Evolutionary conservation across 2,113 vertebrate genomes (phyloP), one percentile per base, ranked within the genome.

Genomic region (Chascanopsetta lugubris): DNA sequence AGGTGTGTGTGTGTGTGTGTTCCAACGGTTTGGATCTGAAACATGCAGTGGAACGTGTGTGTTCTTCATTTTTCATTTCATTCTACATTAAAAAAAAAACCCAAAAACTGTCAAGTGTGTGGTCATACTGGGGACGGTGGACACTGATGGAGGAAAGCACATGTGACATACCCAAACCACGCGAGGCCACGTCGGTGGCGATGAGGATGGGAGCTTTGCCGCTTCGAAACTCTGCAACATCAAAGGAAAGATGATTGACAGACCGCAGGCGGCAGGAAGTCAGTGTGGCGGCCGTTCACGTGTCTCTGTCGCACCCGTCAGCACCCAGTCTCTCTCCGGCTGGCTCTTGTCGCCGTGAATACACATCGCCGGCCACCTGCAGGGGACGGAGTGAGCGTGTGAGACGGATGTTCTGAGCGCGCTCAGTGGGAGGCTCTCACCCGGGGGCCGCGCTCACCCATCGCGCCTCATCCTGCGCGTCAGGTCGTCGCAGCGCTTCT

Each of bases 311-410:
- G 20, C 79, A 98, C 96, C 96, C 88, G 96, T 89, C 83, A 98
- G 91, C 75, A 98, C 96, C 96, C 96, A 98, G 85, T 98, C 96
- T 92, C 96, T 92, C 88, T 98, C 96, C 60, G 95, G 96, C 73
- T 98, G 96, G 91, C 94, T 98, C 91, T 98, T 98, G 85, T 98
- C 96, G 75, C 96, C 96, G 88, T 98, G 96, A 83, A 98, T 98
- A 89, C 96, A 97, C 96, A 98, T 98, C 56, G 96, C 95, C 26
- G 96, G 96, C 96, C 96, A 98, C 80, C 87, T 83, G 38, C 1
- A 18, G 13, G 59, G 47, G 3, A 82, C 32, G 46, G 1, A 32
- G 8, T 54, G 54, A 9, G 17, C 5, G 5, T 20, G 12, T n/a
- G 9, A 48, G 18, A 48, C 25, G 26, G 20, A 5, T 15, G 10